phyloP scores from a whole-genome alignment of 2,888 invertebrate genomes.

The Papilio demoleus region DNA sequence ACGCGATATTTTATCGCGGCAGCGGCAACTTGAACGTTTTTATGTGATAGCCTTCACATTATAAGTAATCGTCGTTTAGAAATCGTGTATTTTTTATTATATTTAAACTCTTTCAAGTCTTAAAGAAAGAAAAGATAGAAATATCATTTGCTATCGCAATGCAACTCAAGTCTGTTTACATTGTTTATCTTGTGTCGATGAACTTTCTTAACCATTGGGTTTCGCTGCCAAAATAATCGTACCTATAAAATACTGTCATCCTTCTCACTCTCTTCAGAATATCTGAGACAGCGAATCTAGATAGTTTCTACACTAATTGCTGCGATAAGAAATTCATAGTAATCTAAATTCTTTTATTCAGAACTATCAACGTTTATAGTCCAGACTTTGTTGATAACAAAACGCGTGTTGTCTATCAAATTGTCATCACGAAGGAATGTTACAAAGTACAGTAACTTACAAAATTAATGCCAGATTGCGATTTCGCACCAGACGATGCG shows the following conservation, averaged over 20 bases:
- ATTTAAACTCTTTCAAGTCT: neutral
- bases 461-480: neutral
- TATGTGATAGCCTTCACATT: too few species aligned
- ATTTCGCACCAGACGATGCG: neutral
- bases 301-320: neutral
- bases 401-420: conserved; percentile 16
- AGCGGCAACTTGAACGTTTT: too few species aligned
- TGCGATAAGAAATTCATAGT: neutral
- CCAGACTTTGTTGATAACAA: neutral
- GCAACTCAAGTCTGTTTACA: neutral
- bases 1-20: too few species aligned
- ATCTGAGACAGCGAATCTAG: neutral
- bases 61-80: too few species aligned
- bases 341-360: neutral
- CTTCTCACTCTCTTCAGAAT: neutral
- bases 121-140: neutral
- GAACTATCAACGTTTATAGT: neutral
- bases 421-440: conserved; percentile 22
- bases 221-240: neutral
- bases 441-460: conserved; percentile 11
- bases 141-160: neutral
- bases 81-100: neutral
- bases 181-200: conserved; percentile 9
- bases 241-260: neutral
- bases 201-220: neutral